Conservation (phyloP, 2,888 invertebrate genomes). For the Biston stratarius region DNA sequence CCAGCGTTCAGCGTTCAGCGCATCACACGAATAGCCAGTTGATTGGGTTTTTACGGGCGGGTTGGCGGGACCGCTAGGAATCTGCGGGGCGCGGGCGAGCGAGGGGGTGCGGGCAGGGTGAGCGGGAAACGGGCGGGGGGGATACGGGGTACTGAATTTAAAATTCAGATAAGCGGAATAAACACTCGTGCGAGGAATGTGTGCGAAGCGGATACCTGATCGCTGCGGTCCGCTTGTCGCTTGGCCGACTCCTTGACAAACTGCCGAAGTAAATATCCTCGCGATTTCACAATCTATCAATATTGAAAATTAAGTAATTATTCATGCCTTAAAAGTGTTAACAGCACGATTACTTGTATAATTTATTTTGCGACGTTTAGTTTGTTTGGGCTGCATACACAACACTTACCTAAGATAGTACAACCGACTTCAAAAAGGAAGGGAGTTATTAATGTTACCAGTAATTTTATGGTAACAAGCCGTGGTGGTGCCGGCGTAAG, state of each 20-base stretch:
- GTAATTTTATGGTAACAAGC: too few relatives aligned
- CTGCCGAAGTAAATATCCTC: neutral
- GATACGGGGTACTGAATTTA: conserved; percentile 63
- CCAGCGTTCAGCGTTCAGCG: conserved; percentile 51
- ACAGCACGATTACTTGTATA: too few relatives aligned
- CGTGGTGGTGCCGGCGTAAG: too few relatives aligned
- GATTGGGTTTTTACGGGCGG: conserved; percentile 79
- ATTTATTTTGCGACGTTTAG: too few relatives aligned
- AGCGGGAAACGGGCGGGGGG: conserved; percentile 11
- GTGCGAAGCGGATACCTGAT: conserved; percentile 26
- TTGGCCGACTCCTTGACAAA: neutral
- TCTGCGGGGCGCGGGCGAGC: conserved; percentile 39
- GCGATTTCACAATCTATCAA: too few relatives aligned
- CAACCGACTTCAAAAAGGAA: too few relatives aligned
- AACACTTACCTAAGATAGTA: too few relatives aligned
- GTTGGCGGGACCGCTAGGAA: conserved; percentile 75
- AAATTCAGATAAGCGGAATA: conserved; percentile 84
- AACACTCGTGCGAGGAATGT: conserved; percentile 65
- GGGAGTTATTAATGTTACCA: too few relatives aligned
- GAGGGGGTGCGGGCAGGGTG: conserved; percentile 2
- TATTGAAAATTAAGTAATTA: neutral
- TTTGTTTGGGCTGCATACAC: too few relatives aligned
- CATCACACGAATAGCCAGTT: conserved; percentile 68
- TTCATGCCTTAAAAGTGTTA: neutral
- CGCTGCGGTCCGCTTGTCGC: conserved; percentile 9